These are phyloP conservation scores for Nomada fucata DNA, from an alignment of 2,888 invertebrate species.

Conservation along the genomic window DNA sequence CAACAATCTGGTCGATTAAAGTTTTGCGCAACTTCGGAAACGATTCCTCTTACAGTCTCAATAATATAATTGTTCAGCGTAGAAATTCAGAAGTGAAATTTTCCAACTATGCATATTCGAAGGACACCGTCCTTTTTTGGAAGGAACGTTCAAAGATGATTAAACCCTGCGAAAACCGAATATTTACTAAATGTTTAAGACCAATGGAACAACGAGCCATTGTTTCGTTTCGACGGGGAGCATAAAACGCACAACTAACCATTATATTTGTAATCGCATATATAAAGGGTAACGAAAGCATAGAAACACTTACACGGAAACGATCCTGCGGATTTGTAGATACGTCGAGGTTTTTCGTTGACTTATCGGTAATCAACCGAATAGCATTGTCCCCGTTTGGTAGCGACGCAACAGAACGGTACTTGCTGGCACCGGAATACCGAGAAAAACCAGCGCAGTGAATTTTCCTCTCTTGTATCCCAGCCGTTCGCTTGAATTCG, in stretches of 20 bases:
- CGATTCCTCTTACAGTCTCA: neutral
- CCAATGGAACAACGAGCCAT: neutral
- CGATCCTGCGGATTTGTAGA: slow-evolving; percentile 47
- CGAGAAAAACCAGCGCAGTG: slow-evolving; percentile 44
- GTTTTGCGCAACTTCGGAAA: neutral
- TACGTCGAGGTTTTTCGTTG: slow-evolving; percentile 47
- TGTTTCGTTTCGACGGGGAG: neutral
- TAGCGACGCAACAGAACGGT: slow-evolving; percentile 51
- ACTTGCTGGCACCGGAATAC: slow-evolving; percentile 48
- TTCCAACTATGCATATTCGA: no score
- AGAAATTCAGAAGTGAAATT: no score
- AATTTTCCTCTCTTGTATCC: slow-evolving; percentile 19
- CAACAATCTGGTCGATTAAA: neutral
- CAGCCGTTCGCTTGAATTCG: slow-evolving; percentile 6
- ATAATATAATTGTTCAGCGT: no score
- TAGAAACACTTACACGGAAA: slow-evolving; percentile 50
- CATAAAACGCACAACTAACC: slow-evolving; percentile 4
- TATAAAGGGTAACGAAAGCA: slow-evolving; percentile 27
- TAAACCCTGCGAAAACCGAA: neutral
- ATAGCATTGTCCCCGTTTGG: slow-evolving; percentile 60
- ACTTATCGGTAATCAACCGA: slow-evolving; percentile 64
- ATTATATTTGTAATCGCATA: neutral
- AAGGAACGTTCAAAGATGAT: neutral
- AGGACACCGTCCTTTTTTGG: neutral
- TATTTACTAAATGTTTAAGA: neutral